Conservation (phyloP, 64 coral and sea anemone genomes). For the Montipora foliosa region DNA sequence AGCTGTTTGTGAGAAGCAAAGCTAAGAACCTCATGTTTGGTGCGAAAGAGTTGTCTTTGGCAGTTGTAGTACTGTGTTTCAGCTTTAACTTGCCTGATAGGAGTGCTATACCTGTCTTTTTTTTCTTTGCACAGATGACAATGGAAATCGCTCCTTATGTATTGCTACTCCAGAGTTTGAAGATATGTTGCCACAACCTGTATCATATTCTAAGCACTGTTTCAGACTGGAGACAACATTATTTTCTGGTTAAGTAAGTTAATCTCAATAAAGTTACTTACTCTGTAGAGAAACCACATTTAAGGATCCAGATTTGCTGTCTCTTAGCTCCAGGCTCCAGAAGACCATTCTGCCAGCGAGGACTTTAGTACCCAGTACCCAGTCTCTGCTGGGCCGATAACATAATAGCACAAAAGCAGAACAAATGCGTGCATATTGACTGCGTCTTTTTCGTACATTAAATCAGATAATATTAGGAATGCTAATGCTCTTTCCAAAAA, state of each 20-base stretch:
- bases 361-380: background rate
- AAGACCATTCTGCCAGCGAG: slow-evolving; percentile 28
- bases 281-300: slow-evolving; percentile 30
- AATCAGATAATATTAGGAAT: no score
- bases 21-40: background rate
- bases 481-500: no score
- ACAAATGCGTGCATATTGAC: no score
- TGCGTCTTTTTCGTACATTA: no score
- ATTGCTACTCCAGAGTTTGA: background rate
- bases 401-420: no score
- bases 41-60: background rate
- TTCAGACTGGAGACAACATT: no score
- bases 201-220: no score
- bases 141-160: background rate
- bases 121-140: background rate
- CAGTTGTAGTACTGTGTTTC: background rate
- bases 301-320: slow-evolving; percentile 27
- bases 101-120: background rate
- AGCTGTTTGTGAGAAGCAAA: no score
- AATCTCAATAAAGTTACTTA: background rate
- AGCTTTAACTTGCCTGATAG: background rate
- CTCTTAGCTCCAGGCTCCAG: slow-evolving; percentile 29
- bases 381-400: no score
- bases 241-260: background rate
- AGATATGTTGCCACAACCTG: background rate